Percentiles rank a stretch among this genome's conserved stretches.
Evolutionary conservation across 2,797 vertebrate species (phyloP).

Genomic region (Gastrophryne carolinensis): DNA sequence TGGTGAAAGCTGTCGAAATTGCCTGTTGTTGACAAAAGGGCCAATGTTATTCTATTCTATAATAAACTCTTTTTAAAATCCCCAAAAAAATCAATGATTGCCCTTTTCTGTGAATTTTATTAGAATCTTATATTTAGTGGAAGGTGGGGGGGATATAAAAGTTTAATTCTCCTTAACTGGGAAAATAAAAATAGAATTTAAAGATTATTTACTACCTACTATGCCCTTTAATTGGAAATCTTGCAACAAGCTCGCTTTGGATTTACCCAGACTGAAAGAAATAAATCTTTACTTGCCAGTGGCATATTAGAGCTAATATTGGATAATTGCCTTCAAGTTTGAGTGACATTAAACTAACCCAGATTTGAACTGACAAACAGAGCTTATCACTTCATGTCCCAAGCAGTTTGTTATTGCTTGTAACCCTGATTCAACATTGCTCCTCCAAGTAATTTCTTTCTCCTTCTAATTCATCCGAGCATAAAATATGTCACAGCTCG

Average conservation of each 20-base stretch:
- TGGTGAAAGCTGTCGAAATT: no score
- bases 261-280: conserved; percentile 2
- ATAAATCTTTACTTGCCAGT: conserved; percentile 16
- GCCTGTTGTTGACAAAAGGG: no score
- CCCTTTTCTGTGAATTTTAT: not conserved
- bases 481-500: not conserved
- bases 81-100: no score
- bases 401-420: not conserved
- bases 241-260: not conserved
- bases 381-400: conserved; percentile 22
- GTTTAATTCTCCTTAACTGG: no score
- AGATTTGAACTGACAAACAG: conserved; percentile 22
- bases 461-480: not conserved
- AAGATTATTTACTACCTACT: not conserved
- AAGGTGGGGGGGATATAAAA: no score
- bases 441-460: not conserved
- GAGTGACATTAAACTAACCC: conserved; percentile 41
- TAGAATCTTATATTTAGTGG: not conserved
- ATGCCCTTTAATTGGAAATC: not conserved
- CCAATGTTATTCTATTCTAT: no score
- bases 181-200: not conserved
- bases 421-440: not conserved
- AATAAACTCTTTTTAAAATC: no score
- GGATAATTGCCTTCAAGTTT: conserved; percentile 34
- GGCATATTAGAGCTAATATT: conserved; percentile 26